Percentiles rank a stretch among this genome's conserved stretches.
Evolutionary conservation across 2,113 vertebrate species (phyloP).

Genomic region (Podarcis cretensis): DNA sequence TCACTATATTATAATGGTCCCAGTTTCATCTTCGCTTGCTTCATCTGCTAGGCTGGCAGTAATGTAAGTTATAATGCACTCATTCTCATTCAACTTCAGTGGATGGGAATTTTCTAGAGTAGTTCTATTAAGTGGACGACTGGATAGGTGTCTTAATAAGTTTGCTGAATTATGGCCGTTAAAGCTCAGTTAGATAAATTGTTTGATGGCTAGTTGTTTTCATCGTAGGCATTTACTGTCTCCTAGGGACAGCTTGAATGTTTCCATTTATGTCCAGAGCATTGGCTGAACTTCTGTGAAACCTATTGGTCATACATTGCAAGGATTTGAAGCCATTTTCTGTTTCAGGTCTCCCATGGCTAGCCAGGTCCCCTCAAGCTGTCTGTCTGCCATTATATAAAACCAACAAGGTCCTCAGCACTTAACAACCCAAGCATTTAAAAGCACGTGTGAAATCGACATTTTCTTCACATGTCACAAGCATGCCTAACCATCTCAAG

Average conservation of each 20-base stretch:
- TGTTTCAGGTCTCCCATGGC: rapidly evolving
- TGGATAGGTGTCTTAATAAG: slow-evolving; percentile 56
- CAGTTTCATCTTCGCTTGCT: slow-evolving; percentile 51
- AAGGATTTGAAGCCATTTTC: slow-evolving; percentile 3
- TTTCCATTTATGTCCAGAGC: slow-evolving; percentile 37
- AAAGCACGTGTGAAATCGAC: neutral
- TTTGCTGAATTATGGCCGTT: slow-evolving; percentile 57
- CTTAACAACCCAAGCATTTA: neutral
- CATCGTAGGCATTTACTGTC: slow-evolving; percentile 72
- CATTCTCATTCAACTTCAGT: slow-evolving; percentile 58
- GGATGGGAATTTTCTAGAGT: slow-evolving; percentile 57
- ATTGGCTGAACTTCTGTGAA: slow-evolving; percentile 23
- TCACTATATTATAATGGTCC: slow-evolving; percentile 62
- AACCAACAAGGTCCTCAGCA: neutral
- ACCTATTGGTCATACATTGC: slow-evolving; percentile 17
- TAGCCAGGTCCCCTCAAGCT: neutral
- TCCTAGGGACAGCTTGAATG: slow-evolving; percentile 28
- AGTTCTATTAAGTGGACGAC: slow-evolving; percentile 57
- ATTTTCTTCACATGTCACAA: neutral
- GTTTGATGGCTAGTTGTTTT: slow-evolving; percentile 67
- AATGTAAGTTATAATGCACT: slow-evolving; percentile 47
- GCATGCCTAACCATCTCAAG: neutral
- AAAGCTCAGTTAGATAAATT: slow-evolving; percentile 23
- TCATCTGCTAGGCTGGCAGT: slow-evolving; percentile 60
- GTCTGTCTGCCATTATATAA: neutral